Percentiles rank a stretch among this genome's conserved stretches.
Conservation (phyloP, 2,888 invertebrate genomes). For the Diaphora mendica region DNA sequence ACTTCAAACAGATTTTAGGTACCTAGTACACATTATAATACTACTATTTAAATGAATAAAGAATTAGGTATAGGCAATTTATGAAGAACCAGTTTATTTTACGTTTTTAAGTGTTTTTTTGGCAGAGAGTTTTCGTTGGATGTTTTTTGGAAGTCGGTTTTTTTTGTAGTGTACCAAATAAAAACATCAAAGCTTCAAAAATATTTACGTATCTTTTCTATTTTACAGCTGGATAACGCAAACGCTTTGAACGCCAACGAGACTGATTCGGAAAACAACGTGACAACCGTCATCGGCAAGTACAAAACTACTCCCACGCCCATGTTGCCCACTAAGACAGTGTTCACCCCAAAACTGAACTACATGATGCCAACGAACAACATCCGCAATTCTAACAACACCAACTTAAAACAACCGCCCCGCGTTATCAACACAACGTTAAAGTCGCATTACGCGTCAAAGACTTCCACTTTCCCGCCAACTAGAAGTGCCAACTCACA, state of each 20-base stretch:
- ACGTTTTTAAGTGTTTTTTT: no score
- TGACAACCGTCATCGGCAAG: slow-evolving; percentile 79
- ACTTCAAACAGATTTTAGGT: no score
- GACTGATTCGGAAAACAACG: slow-evolving; percentile 79
- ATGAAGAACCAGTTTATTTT: no score
- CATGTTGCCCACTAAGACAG: slow-evolving; percentile 76
- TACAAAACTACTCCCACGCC: slow-evolving; percentile 80
- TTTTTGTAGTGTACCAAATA: no score
- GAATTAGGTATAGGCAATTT: no score
- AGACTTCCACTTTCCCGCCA: slow-evolving; percentile 82
- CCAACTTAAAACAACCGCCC: slow-evolving; percentile 76
- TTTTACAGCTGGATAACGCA: slow-evolving; percentile 77
- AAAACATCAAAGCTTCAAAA: background rate
- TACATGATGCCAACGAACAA: slow-evolving; percentile 83
- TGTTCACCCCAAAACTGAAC: slow-evolving; percentile 78
- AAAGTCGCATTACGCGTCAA: slow-evolving; percentile 76
- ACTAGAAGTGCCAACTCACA: slow-evolving; percentile 79
- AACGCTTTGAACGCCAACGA: slow-evolving; percentile 77
- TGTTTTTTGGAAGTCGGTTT: no score
- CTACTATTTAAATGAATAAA: no score
- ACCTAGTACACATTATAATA: no score
- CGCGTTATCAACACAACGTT: slow-evolving; percentile 66
- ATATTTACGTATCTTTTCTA: background rate
- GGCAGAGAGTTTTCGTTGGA: no score
- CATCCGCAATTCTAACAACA: slow-evolving; percentile 75